Evolutionary conservation across 2,113 vertebrate genomes (phyloP).

Genomic region (Buteo buteo): DNA sequence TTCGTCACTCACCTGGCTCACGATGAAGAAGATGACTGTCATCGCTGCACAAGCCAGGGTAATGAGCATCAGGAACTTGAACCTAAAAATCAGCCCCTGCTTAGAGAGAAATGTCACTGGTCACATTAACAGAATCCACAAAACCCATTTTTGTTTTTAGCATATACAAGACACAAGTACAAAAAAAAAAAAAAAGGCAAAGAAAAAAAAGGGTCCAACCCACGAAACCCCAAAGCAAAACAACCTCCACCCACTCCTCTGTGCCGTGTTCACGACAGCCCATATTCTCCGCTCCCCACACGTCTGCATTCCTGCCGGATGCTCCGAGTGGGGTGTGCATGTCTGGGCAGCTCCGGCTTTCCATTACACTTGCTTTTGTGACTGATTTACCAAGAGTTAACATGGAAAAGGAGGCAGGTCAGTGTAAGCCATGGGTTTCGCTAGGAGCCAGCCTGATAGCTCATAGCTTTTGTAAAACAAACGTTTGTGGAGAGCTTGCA

Average conservation of each 20-base stretch:
- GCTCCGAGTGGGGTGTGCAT: neutral
- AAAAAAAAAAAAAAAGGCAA: neutral
- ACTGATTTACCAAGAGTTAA: neutral
- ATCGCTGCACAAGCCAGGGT: constrained; percentile 95
- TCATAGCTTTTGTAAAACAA: neutral
- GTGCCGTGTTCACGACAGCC: neutral
- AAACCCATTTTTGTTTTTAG: constrained; percentile 5
- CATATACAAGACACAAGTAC: neutral
- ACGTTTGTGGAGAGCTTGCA: rapidly evolving
- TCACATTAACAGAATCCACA: constrained; percentile 17
- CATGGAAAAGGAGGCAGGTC: neutral
- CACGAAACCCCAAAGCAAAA: constrained; percentile 57
- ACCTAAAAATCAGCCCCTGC: constrained; percentile 96
- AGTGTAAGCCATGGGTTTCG: neutral
- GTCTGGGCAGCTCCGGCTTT: constrained; percentile 6
- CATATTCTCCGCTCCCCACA: constrained; percentile 31
- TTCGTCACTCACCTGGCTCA: constrained; percentile 85
- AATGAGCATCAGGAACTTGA: constrained; percentile 98
- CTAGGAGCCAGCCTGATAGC: neutral
- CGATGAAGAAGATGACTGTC: constrained; percentile 98
- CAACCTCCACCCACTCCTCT: constrained; percentile 42
- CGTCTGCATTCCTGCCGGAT: neutral
- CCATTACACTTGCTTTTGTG: neutral
- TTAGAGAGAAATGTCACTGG: constrained; percentile 23
- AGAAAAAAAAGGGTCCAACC: constrained; percentile 32